Base-by-base conservation (phyloP, 1,140 invertebrate genomes). In the Heterodera carotae region DNA sequence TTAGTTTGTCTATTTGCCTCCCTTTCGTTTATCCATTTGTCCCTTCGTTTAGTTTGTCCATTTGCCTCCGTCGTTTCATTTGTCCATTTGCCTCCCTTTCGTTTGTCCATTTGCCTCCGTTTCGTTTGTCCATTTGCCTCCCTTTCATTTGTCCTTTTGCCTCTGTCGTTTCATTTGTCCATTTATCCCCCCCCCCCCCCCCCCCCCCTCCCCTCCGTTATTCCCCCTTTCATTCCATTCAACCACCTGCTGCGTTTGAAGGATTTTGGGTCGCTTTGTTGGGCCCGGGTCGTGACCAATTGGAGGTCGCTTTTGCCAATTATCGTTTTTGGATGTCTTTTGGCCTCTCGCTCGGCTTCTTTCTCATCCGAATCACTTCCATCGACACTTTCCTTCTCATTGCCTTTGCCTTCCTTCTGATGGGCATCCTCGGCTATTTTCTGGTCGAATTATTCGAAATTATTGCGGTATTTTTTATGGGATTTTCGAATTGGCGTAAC, bases 271-370 rank as follows among this genome's bases (percentile, higher is more conserved):
- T 96, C 36, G 93, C 83, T 1, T 62, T 94, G 8, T 90, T 96
- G 22, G 80, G 80, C 10, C 80, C 53, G 25, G 97, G 96, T 89
- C 90, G 93, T 72, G 91, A 94, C 53, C 93, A 95, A 88, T 94
- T 96, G 85, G 95, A 97, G 88, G 93, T 95, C 0, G 95, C 95
- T 0, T 97, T 97, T 90, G 95, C 94, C 77, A 97, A 96, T 89
- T 97, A 94, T 89, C 91, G 95, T 62, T 91, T 97, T 25, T 95
- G 95, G 93, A 95, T 97, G 89, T 94, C 93, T 56, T 91, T 93
- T 29, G 96, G 96, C 0, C 94, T 96, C 83, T 93, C 96, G 1
- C 91, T 96, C 10, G 94, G 94, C 7, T 97, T 96, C 84, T 92
- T 93, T 0, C 93, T 94, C 88, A 93, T 92, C 75, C 94, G 93